These are phyloP conservation scores for Drosophila prolongata DNA, from an alignment of 2,888 invertebrate genomes.

Conservation along the genomic window DNA sequence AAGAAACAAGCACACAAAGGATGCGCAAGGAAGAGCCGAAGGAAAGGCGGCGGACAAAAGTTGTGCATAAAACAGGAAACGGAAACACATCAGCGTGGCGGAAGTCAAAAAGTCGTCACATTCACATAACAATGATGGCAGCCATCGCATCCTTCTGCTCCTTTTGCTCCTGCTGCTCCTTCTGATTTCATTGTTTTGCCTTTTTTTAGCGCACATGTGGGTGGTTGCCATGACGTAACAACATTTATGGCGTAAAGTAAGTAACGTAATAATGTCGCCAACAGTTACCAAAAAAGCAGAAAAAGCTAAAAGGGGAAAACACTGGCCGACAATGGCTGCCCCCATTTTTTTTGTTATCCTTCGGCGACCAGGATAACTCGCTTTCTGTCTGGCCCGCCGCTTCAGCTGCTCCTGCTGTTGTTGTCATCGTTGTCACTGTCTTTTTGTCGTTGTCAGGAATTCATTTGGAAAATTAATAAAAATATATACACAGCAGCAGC, in stretches of 20 bases:
- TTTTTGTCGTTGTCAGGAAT: slow-evolving; percentile 63
- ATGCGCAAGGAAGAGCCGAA: slow-evolving; percentile 32
- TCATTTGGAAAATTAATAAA: slow-evolving; percentile 81
- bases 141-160: slow-evolving; percentile 39
- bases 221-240: slow-evolving; percentile 59
- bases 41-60: slow-evolving; percentile 50
- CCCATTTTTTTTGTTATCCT: slow-evolving; percentile 51
- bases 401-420: slow-evolving; percentile 24
- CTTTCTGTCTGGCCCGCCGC: slow-evolving; percentile 40
- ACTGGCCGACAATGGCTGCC: slow-evolving; percentile 52
- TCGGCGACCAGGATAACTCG: slow-evolving; percentile 42
- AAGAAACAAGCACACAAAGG: slow-evolving; percentile 17
- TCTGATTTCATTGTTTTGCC: slow-evolving; percentile 54
- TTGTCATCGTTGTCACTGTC: slow-evolving; percentile 37
- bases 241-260: slow-evolving; percentile 80
- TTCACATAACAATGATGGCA: slow-evolving; percentile 80
- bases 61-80: slow-evolving; percentile 80
- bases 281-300: slow-evolving; percentile 60
- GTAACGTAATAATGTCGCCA: slow-evolving; percentile 78
- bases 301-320: slow-evolving; percentile 17
- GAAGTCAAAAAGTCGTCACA: slow-evolving; percentile 82
- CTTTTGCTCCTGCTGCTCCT: slow-evolving; percentile 7
- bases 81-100: slow-evolving; percentile 84
- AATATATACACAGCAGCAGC: slow-evolving; percentile 46
- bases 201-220: slow-evolving; percentile 47